Percentiles rank a stretch among this genome's conserved stretches.
phyloP scores from a whole-genome alignment of 2,797 vertebrate species.

The Chelidonichthys spinosus region DNA sequence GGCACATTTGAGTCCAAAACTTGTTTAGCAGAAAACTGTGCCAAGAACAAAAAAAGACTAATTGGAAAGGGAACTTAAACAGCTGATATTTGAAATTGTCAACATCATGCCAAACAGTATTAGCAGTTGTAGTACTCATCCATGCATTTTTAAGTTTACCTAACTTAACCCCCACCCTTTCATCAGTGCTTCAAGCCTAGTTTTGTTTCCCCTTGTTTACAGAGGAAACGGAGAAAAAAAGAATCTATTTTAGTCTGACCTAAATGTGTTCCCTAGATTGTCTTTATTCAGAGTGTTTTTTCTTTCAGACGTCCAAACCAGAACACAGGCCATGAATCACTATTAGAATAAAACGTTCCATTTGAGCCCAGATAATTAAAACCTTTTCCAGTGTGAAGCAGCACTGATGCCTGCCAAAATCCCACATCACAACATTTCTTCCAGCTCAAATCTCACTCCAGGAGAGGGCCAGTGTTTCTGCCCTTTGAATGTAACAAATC shows the following conservation, averaged over 20 bases:
- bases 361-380: slow-evolving; percentile 13
- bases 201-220: slow-evolving; percentile 21
- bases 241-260: slow-evolving; percentile 26
- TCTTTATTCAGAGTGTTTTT: slow-evolving; percentile 1
- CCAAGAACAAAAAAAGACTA: neutral
- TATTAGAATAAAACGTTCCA: slow-evolving; percentile 5
- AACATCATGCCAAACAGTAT: neutral
- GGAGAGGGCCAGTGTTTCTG: neutral
- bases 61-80: neutral
- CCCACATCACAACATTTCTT: slow-evolving; percentile 11
- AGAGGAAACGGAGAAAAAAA: neutral
- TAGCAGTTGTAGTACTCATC: neutral
- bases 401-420: slow-evolving; percentile 5
- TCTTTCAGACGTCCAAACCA: slow-evolving; percentile 1
- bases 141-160: neutral
- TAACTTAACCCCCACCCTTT: neutral
- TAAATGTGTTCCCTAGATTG: slow-evolving; percentile 9
- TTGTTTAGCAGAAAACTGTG: neutral
- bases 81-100: neutral
- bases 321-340: neutral
- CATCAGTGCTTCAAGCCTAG: neutral
- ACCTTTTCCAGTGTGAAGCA: slow-evolving; percentile 9
- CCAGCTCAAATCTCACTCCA: neutral
- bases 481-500: slow-evolving; percentile 10
- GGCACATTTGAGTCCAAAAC: too few species aligned